Evolutionary conservation across 2,113 vertebrate species (phyloP).

Genomic region (Lepisosteus osseus): DNA sequence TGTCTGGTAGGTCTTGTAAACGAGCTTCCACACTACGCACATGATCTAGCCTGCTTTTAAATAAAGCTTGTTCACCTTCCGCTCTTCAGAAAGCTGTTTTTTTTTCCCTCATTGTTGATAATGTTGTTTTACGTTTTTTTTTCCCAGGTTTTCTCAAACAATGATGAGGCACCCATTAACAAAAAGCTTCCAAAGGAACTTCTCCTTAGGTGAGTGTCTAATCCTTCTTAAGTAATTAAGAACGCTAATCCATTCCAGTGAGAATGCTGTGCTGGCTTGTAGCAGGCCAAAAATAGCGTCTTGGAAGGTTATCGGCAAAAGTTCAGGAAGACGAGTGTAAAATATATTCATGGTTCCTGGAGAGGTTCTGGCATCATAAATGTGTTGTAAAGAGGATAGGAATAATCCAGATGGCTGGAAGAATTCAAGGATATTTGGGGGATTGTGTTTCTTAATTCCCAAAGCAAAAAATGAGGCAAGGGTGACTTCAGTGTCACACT

Average conservation of each 20-base stretch:
- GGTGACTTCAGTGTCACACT: too few relatives aligned
- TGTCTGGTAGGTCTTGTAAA: too few relatives aligned
- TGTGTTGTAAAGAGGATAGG: too few relatives aligned
- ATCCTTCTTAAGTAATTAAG: background rate
- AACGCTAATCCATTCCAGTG: background rate
- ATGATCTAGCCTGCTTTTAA: background rate
- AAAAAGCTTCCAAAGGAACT: conserved; percentile 97
- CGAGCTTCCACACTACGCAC: background rate
- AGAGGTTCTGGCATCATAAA: too few relatives aligned
- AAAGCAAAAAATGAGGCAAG: too few relatives aligned
- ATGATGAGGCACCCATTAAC: conserved; percentile 92
- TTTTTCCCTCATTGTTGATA: conserved; percentile 4
- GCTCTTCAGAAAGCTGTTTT: background rate
- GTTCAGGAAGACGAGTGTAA: too few relatives aligned
- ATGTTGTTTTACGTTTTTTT: conserved; percentile 39
- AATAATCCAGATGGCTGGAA: too few relatives aligned
- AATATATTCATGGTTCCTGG: too few relatives aligned
- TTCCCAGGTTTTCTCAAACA: conserved; percentile 87
- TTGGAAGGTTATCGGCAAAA: too few relatives aligned
- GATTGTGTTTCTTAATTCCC: too few relatives aligned
- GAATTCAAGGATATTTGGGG: too few relatives aligned
- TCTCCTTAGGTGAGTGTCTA: conserved; percentile 78
- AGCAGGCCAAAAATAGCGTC: background rate
- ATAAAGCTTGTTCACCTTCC: background rate
- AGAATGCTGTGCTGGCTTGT: background rate